Base-by-base conservation (phyloP, 92 coral and sea anemone species). In the Montipora capitata region DNA sequence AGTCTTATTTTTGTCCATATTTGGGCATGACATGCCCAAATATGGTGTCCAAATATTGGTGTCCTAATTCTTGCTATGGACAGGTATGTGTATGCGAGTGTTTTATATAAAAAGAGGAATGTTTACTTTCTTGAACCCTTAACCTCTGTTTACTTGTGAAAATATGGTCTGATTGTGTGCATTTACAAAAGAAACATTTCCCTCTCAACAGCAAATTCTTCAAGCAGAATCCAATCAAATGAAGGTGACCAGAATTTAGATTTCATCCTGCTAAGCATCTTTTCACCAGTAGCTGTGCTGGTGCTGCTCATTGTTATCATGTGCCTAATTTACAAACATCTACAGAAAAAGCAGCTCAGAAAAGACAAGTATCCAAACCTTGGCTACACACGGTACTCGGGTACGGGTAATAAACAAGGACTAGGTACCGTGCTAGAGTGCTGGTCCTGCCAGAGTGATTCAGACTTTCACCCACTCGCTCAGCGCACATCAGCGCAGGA, bases 401-500 rank as follows among this genome's bases (percentile, higher is more conserved):
- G 74, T 20, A 7, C 63, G 17, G 10, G 17, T 51, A 48, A 65
- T 18, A 71, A 68, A 51, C 57, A 52, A 45, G 43, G 84, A 12
- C 9, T 39, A 41, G 39, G 74, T 10, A 12, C 74, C 27, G 63
- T 17, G 15, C 57, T 44, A 5, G 67, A 52, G 14, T 68, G 85
- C 41, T 73, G 77, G 77, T 48, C 61, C 1, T 73, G 77, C 17
- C 77, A 49, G 59, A 73, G 35, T 20, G 40, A 17, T 2, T 45
- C 77, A 16, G 77, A 73, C 13, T 73, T 73, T 7, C 77, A 73
- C 20, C 77, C 77, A 10, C 94, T 96, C 48, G 96, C 96, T 49
- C 99, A 97, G 80, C 92, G 99, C 41, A 93, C 98, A 35, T 96
- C 96, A 17, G 99, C 98, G 14, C 92, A 98, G 72, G 97, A 97